phyloP scores from a whole-genome alignment of 2,113 vertebrate genomes.

The Ranitomeya imitator region DNA sequence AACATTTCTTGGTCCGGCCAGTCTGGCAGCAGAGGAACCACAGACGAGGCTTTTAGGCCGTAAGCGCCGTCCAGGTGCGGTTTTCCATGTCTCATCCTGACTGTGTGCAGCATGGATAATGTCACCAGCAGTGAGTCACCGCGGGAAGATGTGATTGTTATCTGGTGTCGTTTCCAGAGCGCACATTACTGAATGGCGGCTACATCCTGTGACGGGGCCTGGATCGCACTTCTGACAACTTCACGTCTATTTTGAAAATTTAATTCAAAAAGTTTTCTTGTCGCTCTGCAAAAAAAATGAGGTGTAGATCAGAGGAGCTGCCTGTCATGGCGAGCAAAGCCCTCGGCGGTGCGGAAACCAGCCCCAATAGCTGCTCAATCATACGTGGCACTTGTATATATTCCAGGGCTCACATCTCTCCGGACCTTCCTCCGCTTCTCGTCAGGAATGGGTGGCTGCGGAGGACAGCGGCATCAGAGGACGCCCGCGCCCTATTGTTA shows the following conservation, averaged over 20 bases:
- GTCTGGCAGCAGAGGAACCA: conserved; percentile 1
- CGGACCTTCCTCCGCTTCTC: conserved; percentile 60
- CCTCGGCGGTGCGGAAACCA: conserved; percentile 70
- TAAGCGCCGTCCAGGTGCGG: conserved; percentile 68
- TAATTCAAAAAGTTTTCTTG: conserved; percentile 66
- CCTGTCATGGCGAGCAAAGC: conserved; percentile 72
- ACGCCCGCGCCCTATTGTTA: conserved; percentile 77
- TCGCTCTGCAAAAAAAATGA: conserved; percentile 70
- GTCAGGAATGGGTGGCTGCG: conserved; percentile 26
- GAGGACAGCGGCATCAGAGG: conserved; percentile 71
- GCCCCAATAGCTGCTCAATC: conserved; percentile 76
- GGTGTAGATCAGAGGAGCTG: conserved; percentile 70
- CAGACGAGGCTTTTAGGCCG: conserved; percentile 60
- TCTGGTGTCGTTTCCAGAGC: conserved; percentile 73
- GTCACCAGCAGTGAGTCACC: conserved; percentile 68
- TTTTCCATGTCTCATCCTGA: conserved; percentile 70
- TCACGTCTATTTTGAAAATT: conserved; percentile 74
- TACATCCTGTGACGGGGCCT: conserved; percentile 76
- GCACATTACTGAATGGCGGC: conserved; percentile 69
- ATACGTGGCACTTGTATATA: conserved; percentile 79
- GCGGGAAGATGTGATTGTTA: conserved; percentile 71
- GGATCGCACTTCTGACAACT: conserved; percentile 70
- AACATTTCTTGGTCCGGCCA: neutral
- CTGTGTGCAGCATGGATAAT: conserved; percentile 71
- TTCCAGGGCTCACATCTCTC: conserved; percentile 75